These are phyloP conservation scores for Paraescarpia echinospica DNA, from an alignment of 1,140 invertebrate genomes.

Conservation along the genomic window DNA sequence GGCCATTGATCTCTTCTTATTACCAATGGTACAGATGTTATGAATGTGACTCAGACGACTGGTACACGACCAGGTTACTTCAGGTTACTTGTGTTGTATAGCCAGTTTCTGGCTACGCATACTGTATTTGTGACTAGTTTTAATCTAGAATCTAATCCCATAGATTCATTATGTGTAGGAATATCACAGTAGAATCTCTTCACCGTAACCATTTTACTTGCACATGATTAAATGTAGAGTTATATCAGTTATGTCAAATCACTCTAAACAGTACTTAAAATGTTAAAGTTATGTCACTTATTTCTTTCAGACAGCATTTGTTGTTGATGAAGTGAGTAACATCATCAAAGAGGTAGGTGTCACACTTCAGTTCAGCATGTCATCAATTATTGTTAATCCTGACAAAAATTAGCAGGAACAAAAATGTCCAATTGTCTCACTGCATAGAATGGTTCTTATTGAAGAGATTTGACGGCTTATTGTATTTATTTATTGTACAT, in stretches of 20 bases:
- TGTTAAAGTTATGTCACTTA: neutral
- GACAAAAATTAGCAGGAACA: too few species aligned
- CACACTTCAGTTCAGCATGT: neutral
- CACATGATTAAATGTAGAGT: neutral
- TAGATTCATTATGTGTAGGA: neutral
- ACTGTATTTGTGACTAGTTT: neutral
- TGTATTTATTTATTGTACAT: too few species aligned
- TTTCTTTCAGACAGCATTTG: constrained; percentile 79
- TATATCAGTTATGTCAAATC: neutral
- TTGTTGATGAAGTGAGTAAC: constrained; percentile 97
- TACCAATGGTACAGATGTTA: neutral
- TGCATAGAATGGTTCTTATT: too few species aligned
- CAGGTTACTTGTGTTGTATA: neutral
- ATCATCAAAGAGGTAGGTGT: constrained; percentile 87
- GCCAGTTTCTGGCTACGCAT: neutral
- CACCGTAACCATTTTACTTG: neutral
- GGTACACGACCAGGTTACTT: neutral
- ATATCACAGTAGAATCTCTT: neutral
- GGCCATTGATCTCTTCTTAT: neutral
- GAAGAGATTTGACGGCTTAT: too few species aligned
- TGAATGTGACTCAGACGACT: neutral
- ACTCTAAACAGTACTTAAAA: neutral
- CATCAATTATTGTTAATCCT: too few species aligned
- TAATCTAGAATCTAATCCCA: neutral
- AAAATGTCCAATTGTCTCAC: too few species aligned